These are phyloP conservation scores for Lissocephala sabroskyi DNA, from an alignment of 2,888 invertebrate species.

Conservation along the genomic window DNA sequence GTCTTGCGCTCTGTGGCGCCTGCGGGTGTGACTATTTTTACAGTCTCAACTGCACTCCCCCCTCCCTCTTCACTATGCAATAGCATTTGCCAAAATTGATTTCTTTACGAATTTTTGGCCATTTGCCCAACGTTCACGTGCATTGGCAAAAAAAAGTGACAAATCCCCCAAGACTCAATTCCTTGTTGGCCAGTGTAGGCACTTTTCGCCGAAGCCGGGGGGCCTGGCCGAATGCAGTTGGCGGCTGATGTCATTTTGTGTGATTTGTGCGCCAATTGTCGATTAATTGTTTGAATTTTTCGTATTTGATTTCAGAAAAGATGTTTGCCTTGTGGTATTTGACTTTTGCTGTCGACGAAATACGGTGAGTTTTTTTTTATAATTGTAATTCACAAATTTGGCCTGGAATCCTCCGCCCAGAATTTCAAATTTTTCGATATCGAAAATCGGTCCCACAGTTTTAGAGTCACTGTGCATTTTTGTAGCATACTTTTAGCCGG, in stretches of 20 bases:
- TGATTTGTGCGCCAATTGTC: too few relatives aligned
- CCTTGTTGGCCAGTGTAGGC: neutral
- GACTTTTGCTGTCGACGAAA: conserved; percentile 69
- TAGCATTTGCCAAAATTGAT: conserved; percentile 12
- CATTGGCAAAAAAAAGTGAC: neutral
- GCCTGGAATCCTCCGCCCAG: too few relatives aligned
- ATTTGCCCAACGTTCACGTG: conserved; percentile 12
- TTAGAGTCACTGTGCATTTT: conserved; percentile 5
- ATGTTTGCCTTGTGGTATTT: conserved; percentile 72
- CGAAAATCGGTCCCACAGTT: too few relatives aligned
- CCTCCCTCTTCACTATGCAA: neutral
- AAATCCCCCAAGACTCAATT: too few relatives aligned
- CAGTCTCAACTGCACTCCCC: conserved; percentile 7
- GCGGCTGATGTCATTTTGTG: too few relatives aligned
- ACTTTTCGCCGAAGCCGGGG: too few relatives aligned
- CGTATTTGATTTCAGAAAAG: conserved; percentile 52
- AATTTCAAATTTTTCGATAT: too few relatives aligned
- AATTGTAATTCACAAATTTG: too few relatives aligned
- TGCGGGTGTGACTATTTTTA: conserved; percentile 15
- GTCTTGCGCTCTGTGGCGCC: neutral
- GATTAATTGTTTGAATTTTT: conserved; percentile 11
- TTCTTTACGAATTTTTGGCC: conserved; percentile 18
- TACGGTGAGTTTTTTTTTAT: conserved; percentile 62
- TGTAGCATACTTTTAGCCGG: conserved; percentile 29
- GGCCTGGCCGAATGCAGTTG: too few relatives aligned